A percentile compares a stretch with the other conserved stretches of the same genome.
Conservation (phyloP, 2,113 vertebrate species). For the Puma concolor region DNA sequence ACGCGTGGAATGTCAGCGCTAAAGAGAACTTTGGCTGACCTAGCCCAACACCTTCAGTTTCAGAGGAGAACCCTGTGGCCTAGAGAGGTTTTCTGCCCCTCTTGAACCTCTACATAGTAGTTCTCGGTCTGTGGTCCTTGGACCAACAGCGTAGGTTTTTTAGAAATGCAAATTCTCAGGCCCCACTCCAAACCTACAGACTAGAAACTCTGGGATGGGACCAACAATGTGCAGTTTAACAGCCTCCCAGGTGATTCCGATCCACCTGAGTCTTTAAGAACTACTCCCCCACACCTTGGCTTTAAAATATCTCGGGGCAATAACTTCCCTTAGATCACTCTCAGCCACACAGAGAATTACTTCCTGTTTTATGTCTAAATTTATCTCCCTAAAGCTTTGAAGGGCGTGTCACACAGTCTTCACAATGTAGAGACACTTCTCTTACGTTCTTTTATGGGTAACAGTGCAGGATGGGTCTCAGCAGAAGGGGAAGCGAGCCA, state of each 20-base stretch:
- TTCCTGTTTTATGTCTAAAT: constrained; percentile 80
- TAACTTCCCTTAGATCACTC: constrained; percentile 55
- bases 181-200: background rate
- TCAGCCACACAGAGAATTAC: constrained; percentile 58
- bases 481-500: background rate
- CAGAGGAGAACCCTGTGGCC: background rate
- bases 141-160: background rate
- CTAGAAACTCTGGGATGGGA: background rate
- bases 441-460: background rate
- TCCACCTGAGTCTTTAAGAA: background rate
- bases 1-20: background rate
- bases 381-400: constrained; percentile 68
- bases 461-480: background rate
- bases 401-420: constrained; percentile 13
- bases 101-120: background rate
- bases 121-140: background rate
- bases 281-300: background rate
- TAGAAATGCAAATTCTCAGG: constrained; percentile 7
- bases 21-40: background rate
- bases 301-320: constrained; percentile 9
- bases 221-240: background rate
- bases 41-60: background rate
- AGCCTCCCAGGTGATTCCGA: background rate
- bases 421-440: background rate
- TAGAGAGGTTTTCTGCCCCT: background rate